Base-by-base conservation (phyloP, 1,140 invertebrate genomes). In the Drosophila biarmipes region DNA sequence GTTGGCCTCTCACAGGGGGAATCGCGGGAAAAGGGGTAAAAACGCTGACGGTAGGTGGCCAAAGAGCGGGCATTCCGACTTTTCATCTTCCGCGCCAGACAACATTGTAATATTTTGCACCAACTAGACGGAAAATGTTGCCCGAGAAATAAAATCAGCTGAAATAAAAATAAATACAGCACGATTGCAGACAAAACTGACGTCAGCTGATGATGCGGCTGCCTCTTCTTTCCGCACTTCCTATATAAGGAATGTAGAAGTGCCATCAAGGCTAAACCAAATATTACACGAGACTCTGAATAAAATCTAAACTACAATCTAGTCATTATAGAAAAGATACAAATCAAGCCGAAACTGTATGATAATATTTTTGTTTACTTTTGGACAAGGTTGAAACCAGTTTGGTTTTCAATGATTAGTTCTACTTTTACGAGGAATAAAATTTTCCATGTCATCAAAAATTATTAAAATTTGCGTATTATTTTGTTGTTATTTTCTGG, bases 21-120 rank as follows among this genome's bases (percentile, higher is more conserved):
- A 63, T 40, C 59, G 31, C 21, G n/a, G n/a, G 31, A 34, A 62
- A 21, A 27, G 24, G 43, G 58, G 34, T 10, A 21, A 45, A 21
- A 43, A 29, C 15, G 37, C 35, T 52, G 48, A 37, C 19, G 17
- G 43, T 3, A 14, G 17, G 31, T 46, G 21, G 29, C 38, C 8
- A 27, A 29, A 43, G 24, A 42, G 35, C 34, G 48, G 64, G 27
- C 43, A 31, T 64, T 48, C 40, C 40, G 40, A 68, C 66, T 55
- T 48, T 69, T 69, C 63, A 54, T 54, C 66, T 67, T 73, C 29
- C 51, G 66, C 54, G 54, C 40, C 49, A 55, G 49, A 73, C 52
- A 74, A 63, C 71, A 64, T 72, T 66, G 72, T 74, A 74, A 74
- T 74, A 73, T 73, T 74, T 73, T 73, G 52, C 67, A 69, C 66